Percentiles rank a stretch among this genome's conserved stretches.
Evolutionary conservation across 2,797 vertebrate species (phyloP).

Genomic region (Hydrocynus forskahlii): DNA sequence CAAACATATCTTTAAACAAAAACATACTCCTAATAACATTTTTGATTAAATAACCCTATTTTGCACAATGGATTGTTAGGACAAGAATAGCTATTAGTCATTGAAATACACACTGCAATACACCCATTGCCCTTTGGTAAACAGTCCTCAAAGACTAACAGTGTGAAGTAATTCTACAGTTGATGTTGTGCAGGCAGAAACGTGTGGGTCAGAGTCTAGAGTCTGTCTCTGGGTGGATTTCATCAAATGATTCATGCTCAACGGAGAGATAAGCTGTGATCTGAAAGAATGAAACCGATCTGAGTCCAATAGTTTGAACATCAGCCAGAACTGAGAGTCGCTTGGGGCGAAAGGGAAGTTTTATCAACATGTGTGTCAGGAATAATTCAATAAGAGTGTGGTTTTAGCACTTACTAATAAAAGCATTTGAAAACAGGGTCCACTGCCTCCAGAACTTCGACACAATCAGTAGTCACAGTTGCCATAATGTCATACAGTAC

Average conservation of each 20-base stretch:
- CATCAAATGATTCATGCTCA: conserved; percentile 40
- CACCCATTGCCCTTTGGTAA: conserved; percentile 17
- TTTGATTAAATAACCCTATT: not conserved
- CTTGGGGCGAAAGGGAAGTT: not conserved
- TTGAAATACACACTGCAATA: not conserved
- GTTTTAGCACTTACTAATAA: not conserved
- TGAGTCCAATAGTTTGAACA: conserved; percentile 29
- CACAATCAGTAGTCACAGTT: conserved; percentile 3
- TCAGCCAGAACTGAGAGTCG: conserved; percentile 13
- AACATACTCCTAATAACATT: not conserved
- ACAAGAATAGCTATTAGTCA: not conserved
- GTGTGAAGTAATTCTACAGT: conserved; percentile 33
- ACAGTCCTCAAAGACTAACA: conserved; percentile 11
- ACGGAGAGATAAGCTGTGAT: conserved; percentile 38
- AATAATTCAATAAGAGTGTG: not conserved
- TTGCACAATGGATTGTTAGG: conserved; percentile 21
- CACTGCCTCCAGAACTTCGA: not conserved
- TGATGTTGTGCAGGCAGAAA: conserved; percentile 25
- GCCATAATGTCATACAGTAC: not conserved
- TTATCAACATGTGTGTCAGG: not conserved
- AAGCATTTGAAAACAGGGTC: not conserved
- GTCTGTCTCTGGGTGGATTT: conserved; percentile 32
- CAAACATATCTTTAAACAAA: conserved; percentile 1
- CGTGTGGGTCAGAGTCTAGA: conserved; percentile 49
- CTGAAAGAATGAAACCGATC: conserved; percentile 1